Conservation (phyloP, 2,113 vertebrate species). For the Phaethornis superciliosus region DNA sequence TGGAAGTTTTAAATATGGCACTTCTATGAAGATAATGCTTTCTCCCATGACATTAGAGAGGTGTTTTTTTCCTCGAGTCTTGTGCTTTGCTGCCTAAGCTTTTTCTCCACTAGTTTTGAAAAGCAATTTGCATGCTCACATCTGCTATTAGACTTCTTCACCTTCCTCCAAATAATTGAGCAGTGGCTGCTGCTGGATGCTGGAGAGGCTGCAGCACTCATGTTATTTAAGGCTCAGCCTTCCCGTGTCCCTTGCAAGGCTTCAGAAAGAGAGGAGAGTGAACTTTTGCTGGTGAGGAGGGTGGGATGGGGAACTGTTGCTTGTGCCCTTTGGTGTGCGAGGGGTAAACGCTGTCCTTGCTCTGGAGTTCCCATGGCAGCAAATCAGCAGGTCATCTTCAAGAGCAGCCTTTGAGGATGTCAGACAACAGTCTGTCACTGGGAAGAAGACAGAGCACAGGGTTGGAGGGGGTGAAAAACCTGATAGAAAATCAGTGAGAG, state of each 20-base stretch:
- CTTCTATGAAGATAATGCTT: neutral
- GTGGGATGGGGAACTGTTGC: neutral
- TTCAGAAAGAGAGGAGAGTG: neutral
- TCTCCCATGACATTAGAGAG: neutral
- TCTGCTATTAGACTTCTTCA: neutral
- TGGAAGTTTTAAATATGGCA: slow-evolving; percentile 24
- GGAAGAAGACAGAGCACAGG: neutral
- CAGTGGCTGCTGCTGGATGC: neutral
- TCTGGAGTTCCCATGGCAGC: slow-evolving; percentile 50
- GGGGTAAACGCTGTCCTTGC: slow-evolving; percentile 14
- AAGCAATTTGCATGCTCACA: slow-evolving; percentile 17
- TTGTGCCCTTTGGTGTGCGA: neutral
- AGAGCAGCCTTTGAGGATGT: slow-evolving; percentile 34
- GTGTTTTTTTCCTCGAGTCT: neutral
- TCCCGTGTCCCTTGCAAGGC: neutral
- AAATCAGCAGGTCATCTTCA: slow-evolving; percentile 58
- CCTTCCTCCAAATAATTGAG: neutral
- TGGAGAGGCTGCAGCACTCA: neutral
- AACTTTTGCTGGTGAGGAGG: neutral
- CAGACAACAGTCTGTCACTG: slow-evolving; percentile 1
- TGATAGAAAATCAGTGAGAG: neutral
- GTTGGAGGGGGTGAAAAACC: neutral
- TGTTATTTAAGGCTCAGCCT: neutral
- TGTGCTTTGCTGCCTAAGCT: slow-evolving; percentile 3
- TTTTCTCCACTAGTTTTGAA: slow-evolving; percentile 15